A percentile compares a stretch with the other conserved stretches of the same genome.
phyloP scores from a whole-genome alignment of 2,888 invertebrate species.

The Craniophora ligustri region DNA sequence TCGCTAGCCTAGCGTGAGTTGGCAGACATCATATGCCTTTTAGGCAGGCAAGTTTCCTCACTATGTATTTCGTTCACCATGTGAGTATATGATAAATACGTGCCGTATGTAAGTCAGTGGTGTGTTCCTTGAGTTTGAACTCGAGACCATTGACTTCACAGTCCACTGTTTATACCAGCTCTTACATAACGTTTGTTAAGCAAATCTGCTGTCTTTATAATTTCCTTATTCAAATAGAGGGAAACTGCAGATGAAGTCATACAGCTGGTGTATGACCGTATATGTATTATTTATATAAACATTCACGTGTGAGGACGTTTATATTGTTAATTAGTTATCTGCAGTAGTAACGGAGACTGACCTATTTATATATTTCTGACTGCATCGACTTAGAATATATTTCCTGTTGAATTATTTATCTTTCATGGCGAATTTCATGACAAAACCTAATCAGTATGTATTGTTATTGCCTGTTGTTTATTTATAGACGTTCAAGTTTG shows the following conservation, averaged over 20 bases:
- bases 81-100: too few species aligned
- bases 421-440: not conserved
- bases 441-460: not conserved
- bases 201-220: slow-evolving; percentile 21
- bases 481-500: too few species aligned
- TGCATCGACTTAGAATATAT: not conserved
- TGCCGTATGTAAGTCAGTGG: too few species aligned
- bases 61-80: too few species aligned
- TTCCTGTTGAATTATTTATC: not conserved
- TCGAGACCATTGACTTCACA: too few species aligned
- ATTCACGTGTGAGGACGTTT: slow-evolving; percentile 11
- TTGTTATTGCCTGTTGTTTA: too few species aligned
- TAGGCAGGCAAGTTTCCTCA: too few species aligned
- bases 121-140: too few species aligned
- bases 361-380: slow-evolving; percentile 6
- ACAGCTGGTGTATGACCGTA: too few species aligned
- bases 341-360: slow-evolving; percentile 2
- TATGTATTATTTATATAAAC: not conserved
- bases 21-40: too few species aligned
- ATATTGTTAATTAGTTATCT: not conserved
- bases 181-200: not conserved
- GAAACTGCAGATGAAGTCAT: slow-evolving; percentile 17
- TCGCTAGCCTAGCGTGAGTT: too few species aligned
- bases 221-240: slow-evolving; percentile 32
- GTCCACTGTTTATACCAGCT: too few species aligned